A percentile compares a stretch with the other conserved stretches of the same genome.
Evolutionary conservation across 2,113 vertebrate species (phyloP).

Genomic region (Chiloscyllium plagiosum): DNA sequence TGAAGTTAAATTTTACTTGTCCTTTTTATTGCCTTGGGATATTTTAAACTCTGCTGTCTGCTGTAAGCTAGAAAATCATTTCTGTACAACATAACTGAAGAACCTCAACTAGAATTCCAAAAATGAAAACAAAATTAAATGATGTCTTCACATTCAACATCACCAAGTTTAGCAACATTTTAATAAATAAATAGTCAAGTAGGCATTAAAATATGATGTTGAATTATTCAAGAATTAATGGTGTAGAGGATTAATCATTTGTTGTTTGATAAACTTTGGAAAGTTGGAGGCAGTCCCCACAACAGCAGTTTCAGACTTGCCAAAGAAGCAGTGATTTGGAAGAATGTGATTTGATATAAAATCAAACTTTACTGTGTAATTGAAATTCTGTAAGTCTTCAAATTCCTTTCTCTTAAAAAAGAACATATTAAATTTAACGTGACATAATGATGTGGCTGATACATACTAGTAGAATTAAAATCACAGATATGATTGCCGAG

Average conservation of each 20-base stretch:
- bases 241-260: background rate
- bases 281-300: background rate
- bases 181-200: background rate
- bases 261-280: background rate
- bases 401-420: background rate
- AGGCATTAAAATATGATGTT: background rate
- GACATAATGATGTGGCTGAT: background rate
- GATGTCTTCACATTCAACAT: background rate
- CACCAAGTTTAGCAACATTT: background rate
- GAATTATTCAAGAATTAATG: background rate
- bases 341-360: background rate
- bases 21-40: background rate
- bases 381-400: background rate
- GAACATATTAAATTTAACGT: background rate
- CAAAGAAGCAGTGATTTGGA: background rate
- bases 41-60: background rate
- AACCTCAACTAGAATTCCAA: background rate
- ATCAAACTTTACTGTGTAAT: background rate
- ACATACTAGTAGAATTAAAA: background rate
- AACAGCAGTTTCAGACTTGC: background rate
- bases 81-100: background rate
- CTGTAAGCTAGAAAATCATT: background rate
- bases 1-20: background rate
- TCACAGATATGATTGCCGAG: background rate
- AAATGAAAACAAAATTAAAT: background rate